Conservation (phyloP, 2,113 vertebrate genomes). For the Peromyscus maniculatus region DNA sequence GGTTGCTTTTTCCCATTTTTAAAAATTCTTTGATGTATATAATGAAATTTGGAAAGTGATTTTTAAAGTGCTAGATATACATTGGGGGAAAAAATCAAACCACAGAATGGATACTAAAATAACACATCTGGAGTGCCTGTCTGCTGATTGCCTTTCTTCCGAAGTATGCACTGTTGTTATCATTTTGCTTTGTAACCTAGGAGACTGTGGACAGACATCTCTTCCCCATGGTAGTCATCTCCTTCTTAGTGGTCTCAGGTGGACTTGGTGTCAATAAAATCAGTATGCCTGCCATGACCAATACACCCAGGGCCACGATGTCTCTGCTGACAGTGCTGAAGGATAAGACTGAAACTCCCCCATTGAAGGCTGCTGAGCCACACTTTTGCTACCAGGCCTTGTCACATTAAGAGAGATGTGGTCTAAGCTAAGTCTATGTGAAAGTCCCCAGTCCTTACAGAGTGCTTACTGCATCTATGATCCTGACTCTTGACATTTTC, state of each 20-base stretch:
- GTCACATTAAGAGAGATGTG: slow-evolving; percentile 15
- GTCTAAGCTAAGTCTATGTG: not conserved
- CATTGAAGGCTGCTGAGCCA: not conserved
- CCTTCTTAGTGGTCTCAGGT: slow-evolving; percentile 2
- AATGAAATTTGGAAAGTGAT: not conserved
- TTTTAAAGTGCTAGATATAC: not conserved
- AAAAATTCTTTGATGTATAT: not conserved
- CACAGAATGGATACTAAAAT: not conserved
- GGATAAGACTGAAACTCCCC: not conserved
- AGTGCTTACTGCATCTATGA: not conserved
- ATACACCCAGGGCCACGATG: not conserved
- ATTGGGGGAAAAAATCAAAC: not conserved
- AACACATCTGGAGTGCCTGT: not conserved
- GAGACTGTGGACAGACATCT: not conserved
- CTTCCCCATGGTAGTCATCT: not conserved
- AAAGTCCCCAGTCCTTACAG: not conserved
- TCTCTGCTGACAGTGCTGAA: slow-evolving; percentile 7
- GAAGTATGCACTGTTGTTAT: not conserved
- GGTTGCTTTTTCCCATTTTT: not conserved
- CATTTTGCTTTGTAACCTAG: not conserved
- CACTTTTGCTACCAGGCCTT: not conserved
- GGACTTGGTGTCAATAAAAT: not conserved
- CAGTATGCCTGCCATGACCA: not conserved
- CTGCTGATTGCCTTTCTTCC: not conserved
- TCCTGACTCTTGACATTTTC: not conserved